Percentiles rank a stretch among this genome's conserved stretches.
Conservation (phyloP, 2,888 invertebrate genomes). For the Drosophila rubida region DNA sequence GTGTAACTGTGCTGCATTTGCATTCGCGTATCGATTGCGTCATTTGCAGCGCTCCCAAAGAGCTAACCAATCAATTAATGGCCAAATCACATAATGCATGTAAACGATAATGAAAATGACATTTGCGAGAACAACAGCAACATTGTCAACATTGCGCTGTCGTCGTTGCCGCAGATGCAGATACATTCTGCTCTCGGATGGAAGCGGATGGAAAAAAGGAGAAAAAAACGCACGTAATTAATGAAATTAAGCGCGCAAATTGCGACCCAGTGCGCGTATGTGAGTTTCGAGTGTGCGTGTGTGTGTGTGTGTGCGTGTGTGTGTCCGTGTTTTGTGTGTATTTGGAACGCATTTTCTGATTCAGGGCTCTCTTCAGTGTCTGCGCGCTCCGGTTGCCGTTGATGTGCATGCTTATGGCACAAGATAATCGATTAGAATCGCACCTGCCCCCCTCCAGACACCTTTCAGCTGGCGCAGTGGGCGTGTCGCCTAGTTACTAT, state of each 20-base stretch:
- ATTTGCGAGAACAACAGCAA: slow-evolving; percentile 42
- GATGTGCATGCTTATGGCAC: slow-evolving; percentile 35
- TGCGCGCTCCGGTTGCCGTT: not conserved
- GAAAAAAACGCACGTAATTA: slow-evolving; percentile 63
- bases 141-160: slow-evolving; percentile 3
- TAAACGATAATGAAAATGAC: slow-evolving; percentile 76
- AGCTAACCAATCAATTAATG: slow-evolving; percentile 73
- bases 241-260: slow-evolving; percentile 70
- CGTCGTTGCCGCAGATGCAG: slow-evolving; percentile 30
- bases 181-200: slow-evolving; percentile 37
- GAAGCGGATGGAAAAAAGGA: slow-evolving; percentile 5
- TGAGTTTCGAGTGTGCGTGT: slow-evolving; percentile 4
- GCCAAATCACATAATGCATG: slow-evolving; percentile 79
- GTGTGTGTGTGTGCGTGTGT: slow-evolving; percentile 4
- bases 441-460: slow-evolving; percentile 45
- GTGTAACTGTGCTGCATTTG: slow-evolving; percentile 33
- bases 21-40: slow-evolving; percentile 51
- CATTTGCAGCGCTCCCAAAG: slow-evolving; percentile 43
- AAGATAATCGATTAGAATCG: slow-evolving; percentile 70
- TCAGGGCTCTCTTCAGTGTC: slow-evolving; percentile 7
- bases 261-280: slow-evolving; percentile 20
- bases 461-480: slow-evolving; percentile 25
- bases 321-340: slow-evolving; percentile 6
- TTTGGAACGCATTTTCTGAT: slow-evolving; percentile 27
- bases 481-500: slow-evolving; percentile 37